Conservation (phyloP, 2,888 invertebrate genomes). For the Crepidodera aurea region DNA sequence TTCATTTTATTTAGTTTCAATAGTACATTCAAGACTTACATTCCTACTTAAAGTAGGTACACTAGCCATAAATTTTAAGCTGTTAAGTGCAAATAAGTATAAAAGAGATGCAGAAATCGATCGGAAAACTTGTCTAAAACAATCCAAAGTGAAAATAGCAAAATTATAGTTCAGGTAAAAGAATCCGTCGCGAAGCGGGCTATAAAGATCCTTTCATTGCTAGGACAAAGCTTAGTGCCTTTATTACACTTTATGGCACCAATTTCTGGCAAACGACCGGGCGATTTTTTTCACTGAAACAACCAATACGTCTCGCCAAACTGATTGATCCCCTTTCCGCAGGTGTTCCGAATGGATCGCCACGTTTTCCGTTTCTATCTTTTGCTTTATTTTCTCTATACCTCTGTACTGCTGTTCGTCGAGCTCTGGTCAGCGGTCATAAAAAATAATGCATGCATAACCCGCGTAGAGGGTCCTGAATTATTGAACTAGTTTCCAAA, state of each 20-base stretch:
- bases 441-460: slow-evolving; percentile 1
- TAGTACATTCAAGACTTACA: too few species aligned
- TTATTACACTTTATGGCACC: slow-evolving; percentile 15
- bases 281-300: slow-evolving; percentile 19
- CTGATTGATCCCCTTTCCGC: slow-evolving; percentile 22
- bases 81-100: too few species aligned
- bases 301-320: slow-evolving; percentile 16
- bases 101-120: too few species aligned
- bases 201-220: slow-evolving; percentile 4
- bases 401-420: neutral
- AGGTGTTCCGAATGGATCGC: slow-evolving; percentile 15
- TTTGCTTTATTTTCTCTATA: neutral
- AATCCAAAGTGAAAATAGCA: neutral
- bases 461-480: neutral
- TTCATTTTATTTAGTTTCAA: too few species aligned
- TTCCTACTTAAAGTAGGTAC: too few species aligned
- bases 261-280: slow-evolving; percentile 15
- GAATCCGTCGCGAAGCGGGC: neutral
- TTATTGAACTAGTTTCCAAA: neutral
- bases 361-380: neutral
- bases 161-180: neutral
- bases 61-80: too few species aligned
- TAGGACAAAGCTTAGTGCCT: neutral
- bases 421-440: neutral
- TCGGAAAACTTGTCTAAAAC: too few species aligned